Evolutionary conservation across 2,113 vertebrate genomes (phyloP).

Genomic region (Verasper variegatus): DNA sequence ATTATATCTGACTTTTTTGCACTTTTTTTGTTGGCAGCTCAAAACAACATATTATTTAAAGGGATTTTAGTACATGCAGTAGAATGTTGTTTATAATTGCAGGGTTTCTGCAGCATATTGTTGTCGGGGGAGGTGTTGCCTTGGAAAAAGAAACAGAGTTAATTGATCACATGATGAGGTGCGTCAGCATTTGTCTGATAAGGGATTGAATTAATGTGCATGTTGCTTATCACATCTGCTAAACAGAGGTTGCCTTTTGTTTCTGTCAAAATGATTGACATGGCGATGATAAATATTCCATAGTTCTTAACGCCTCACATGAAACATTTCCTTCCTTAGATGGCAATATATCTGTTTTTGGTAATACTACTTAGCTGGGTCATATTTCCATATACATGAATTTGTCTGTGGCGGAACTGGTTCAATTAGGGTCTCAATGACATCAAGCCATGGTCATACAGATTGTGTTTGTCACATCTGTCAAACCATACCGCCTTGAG

Average conservation of each 20-base stretch:
- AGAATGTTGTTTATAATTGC: too few relatives aligned
- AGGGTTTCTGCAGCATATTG: too few relatives aligned
- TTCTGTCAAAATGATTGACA: neutral
- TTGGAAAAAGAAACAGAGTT: too few relatives aligned
- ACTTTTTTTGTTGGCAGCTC: neutral
- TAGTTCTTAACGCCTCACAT: neutral
- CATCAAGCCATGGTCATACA: neutral
- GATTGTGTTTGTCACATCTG: conserved; percentile 12
- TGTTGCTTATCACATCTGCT: neutral
- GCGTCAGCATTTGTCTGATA: too few relatives aligned
- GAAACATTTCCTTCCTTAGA: neutral
- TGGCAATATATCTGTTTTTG: neutral
- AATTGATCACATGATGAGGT: too few relatives aligned
- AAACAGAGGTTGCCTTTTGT: neutral
- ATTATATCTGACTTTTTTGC: neutral
- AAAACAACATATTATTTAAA: too few relatives aligned
- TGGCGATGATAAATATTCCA: neutral
- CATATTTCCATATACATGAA: neutral
- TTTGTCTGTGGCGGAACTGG: neutral
- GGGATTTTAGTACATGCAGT: too few relatives aligned
- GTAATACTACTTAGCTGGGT: neutral
- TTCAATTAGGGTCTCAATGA: conserved; percentile 1
- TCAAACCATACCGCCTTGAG: neutral
- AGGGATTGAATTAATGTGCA: too few relatives aligned
- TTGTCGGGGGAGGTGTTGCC: too few relatives aligned